A percentile compares a stretch with the other conserved stretches of the same genome.
Evolutionary conservation across 1,140 invertebrate species (phyloP).

Genomic region (Pseudomyrmex concolor): DNA sequence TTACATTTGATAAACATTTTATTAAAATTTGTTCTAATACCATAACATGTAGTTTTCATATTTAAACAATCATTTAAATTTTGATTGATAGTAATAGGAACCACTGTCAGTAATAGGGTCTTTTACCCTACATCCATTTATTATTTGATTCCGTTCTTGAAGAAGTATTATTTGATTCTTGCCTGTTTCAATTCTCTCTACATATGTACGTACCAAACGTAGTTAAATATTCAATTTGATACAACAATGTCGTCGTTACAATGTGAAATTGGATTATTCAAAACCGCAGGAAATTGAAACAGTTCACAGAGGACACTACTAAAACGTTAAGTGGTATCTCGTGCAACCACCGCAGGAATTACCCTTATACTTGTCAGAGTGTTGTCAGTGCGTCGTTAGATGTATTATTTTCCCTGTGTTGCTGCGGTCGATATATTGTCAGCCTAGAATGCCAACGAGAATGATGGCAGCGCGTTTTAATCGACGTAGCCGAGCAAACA

Average conservation of each 20-base stretch:
- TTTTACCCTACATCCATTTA: background rate
- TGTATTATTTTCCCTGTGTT: constrained; percentile 16
- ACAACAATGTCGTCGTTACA: background rate
- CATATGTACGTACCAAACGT: too few species aligned
- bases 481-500: constrained; percentile 40
- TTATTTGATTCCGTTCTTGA: too few species aligned
- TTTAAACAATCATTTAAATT: too few species aligned
- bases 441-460: background rate
- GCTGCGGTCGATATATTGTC: constrained; percentile 33
- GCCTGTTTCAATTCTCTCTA: background rate
- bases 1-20: too few species aligned
- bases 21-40: too few species aligned
- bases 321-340: constrained; percentile 2
- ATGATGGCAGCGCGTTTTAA: constrained; percentile 42
- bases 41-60: too few species aligned
- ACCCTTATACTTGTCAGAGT: constrained; percentile 1
- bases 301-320: background rate
- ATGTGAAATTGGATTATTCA: constrained; percentile 13
- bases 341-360: background rate
- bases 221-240: background rate
- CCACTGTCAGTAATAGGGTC: too few species aligned
- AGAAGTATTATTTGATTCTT: too few species aligned
- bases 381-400: constrained; percentile 31
- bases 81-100: too few species aligned
- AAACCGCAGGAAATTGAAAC: constrained; percentile 13